Evolutionary conservation across 1,140 invertebrate genomes (phyloP), one percentile per base, ranked within the genome.

Genomic region (Plodia interpunctella): DNA sequence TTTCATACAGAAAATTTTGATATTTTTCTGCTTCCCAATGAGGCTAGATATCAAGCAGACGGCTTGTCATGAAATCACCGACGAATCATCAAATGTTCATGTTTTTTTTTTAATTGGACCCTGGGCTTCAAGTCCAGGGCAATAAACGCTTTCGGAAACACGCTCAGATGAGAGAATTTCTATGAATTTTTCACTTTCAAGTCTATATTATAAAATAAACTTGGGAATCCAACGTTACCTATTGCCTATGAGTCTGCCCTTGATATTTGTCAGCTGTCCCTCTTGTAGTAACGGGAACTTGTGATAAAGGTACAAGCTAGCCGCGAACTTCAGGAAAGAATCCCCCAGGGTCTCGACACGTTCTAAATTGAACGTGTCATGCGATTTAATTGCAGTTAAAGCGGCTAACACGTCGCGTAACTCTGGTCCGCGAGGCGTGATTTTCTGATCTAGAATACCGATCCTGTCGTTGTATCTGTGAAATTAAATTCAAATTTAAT

Each of bases 311-410:
- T 93, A 96, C 0, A 96, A 76, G 8, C 94, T 94, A 10, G 92
- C 88, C 3, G 93, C 93, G 67, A 95, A 94, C 87, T 98, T 98
- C 0, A 98, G 88, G 76, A 97, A 98, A 0, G 95, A 94, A 87
- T 98, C 97, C 0, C 97, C 97, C 15, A 98, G 90, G 0, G 95
- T 95, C 87, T 98, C 97, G 4, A 94, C 81, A 4, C 96, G 89
- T 81, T 98, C 97, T 63, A 97, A 90, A 79, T 97, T 94, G 54
- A 97, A 94, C 5, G 93, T 93, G 79, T 98, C 97, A 62, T 93
- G 91, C 0, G 94, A 92, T 51, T 92, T 84, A 10, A 93, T 92
- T 10, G 93, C 91, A 8, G 96, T 97, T 2, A 98, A 75, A 0
- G 96, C 95, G 57, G 93, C 81, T 32, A 93, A 59, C 10, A 92